These are phyloP conservation scores for Brachionus manjavacas DNA, from an alignment of 1,140 invertebrate genomes.

Conservation along the genomic window DNA sequence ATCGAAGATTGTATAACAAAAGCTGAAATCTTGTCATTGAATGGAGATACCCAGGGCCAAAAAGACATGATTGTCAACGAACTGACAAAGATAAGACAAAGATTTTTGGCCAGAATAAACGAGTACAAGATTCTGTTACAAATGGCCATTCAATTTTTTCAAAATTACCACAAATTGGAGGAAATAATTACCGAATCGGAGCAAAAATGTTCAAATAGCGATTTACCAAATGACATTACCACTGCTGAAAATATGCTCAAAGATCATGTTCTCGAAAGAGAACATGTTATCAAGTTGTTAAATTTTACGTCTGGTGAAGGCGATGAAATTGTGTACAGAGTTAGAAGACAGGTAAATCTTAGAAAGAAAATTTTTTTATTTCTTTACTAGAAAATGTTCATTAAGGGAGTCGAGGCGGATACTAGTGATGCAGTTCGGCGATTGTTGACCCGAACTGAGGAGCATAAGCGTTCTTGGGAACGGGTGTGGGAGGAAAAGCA, in stretches of 20 bases:
- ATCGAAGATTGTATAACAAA: constrained; percentile 68
- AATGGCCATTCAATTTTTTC: constrained; percentile 68
- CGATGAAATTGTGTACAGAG: constrained; percentile 64
- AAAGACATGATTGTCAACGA: constrained; percentile 63
- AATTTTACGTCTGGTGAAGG: constrained; percentile 64
- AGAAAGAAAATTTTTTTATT: constrained; percentile 45
- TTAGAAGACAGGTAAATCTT: constrained; percentile 62
- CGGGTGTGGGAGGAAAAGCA: constrained; percentile 63
- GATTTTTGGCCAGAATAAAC: constrained; percentile 65
- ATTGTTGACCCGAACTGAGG: constrained; percentile 63
- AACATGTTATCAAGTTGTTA: constrained; percentile 63
- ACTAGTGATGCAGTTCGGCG: constrained; percentile 67
- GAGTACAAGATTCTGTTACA: constrained; percentile 71
- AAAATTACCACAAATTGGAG: constrained; percentile 64
- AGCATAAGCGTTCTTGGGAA: constrained; percentile 61
- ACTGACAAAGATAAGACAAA: constrained; percentile 65
- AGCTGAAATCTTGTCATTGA: constrained; percentile 59
- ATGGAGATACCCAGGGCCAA: constrained; percentile 57
- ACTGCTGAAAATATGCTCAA: constrained; percentile 61
- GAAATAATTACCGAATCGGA: constrained; percentile 59
- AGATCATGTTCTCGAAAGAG: constrained; percentile 63
- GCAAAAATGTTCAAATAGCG: constrained; percentile 54
- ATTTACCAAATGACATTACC: constrained; percentile 57
- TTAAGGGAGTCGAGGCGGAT: constrained; percentile 64
- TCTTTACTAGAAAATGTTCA: constrained; percentile 50